phyloP scores from a whole-genome alignment of 2,113 vertebrate genomes.

The Gambusia affinis region DNA sequence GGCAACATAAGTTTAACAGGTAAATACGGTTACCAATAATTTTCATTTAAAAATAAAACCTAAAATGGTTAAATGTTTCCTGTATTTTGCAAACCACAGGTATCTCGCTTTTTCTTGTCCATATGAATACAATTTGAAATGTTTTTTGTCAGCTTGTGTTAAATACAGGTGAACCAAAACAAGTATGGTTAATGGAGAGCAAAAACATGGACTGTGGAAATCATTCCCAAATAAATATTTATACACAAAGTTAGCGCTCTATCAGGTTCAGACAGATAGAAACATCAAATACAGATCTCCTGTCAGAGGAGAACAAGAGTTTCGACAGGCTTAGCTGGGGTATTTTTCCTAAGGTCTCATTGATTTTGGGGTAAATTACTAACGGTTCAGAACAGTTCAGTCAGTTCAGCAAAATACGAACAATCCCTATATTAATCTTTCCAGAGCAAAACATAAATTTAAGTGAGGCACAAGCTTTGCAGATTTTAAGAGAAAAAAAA shows the following conservation, averaged over 20 bases:
- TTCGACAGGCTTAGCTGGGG: conserved; percentile 27
- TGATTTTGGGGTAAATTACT: neutral
- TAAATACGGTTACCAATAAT: too few relatives aligned
- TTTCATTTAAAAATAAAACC: too few relatives aligned
- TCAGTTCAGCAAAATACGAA: conserved; percentile 38
- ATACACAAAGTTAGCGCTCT: conserved; percentile 53
- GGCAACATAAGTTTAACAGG: too few relatives aligned
- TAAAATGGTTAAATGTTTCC: too few relatives aligned
- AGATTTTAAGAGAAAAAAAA: neutral
- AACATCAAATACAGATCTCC: conserved; percentile 29
- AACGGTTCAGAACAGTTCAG: conserved; percentile 24
- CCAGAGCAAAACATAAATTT: neutral
- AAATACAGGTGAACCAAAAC: conserved; percentile 30
- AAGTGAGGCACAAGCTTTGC: neutral
- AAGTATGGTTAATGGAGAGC: conserved; percentile 10
- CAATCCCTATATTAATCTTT: conserved; percentile 19
- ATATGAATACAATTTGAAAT: neutral
- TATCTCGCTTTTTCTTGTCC: too few relatives aligned
- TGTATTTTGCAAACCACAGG: too few relatives aligned
- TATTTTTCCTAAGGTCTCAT: conserved; percentile 32
- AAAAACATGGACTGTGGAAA: conserved; percentile 60
- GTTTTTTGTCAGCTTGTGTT: neutral
- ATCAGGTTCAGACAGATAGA: conserved; percentile 47
- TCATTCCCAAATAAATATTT: conserved; percentile 71
- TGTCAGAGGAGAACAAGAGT: conserved; percentile 46